Base-by-base conservation (phyloP, 2,113 vertebrate genomes). In the Grammomys surdaster region DNA sequence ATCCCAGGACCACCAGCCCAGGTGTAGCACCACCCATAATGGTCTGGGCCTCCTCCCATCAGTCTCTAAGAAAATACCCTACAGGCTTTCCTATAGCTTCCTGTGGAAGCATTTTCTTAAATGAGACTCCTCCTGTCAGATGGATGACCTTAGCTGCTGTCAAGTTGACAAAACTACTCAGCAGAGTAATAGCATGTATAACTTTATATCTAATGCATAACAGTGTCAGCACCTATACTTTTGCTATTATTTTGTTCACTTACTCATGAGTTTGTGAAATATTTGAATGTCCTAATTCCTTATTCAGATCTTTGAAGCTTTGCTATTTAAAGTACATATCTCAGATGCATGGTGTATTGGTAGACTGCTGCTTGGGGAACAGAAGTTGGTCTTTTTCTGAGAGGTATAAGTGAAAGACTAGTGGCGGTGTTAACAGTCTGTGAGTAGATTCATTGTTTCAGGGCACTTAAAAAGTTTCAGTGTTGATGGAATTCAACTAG, bases 301-400 rank as follows among this genome's bases (percentile, higher is more conserved):
- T 90, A 58, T 85, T 96, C 14, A 86, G 24, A 95, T 90, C 67
- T 46, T 92, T 97, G 76, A 46, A 56, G 95, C 17, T 93, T 96
- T 96, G 77, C 36, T 77, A 48, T 89, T 93, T 96, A 92, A 88
- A 93, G 88, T 60, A 28, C 28, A n/a, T 69, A 31, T 88, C 77
- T 90, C 69, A 90, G 12, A 78, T 75, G 0, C 48, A 58, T 89
- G 76, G 33, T 81, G 65, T 86, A 28, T 81, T 63, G 81, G 81
- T 63, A 12, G 40, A 77, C 58, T 78, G 17, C 54, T 88, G 7
- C 78, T 88, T 93, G 43, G n/a, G 93, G 16, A 95, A 81, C 54
- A 77, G 22, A 93, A 84, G 56, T 80, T 95, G 58, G n/a, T 92
- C 67, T 51, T 36, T 84, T 51, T 63, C 16, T 43, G 86, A 89